A percentile compares a stretch with the other conserved stretches of the same genome.
These are phyloP conservation scores for Diplosoma virens DNA, from an alignment of 23 tunicate species.

Conservation along the genomic window DNA sequence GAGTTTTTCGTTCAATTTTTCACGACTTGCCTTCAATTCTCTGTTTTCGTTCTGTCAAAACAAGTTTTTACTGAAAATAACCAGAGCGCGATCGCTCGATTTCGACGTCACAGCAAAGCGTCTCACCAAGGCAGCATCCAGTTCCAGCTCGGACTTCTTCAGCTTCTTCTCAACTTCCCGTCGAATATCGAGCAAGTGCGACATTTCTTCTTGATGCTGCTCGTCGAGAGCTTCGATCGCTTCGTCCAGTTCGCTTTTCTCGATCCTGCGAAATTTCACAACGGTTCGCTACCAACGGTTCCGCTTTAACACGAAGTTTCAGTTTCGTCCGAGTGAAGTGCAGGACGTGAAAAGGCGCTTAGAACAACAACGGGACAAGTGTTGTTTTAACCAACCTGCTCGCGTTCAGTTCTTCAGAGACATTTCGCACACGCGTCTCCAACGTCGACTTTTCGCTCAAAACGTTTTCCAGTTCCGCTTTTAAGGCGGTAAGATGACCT, in stretches of 20 bases:
- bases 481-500: slow-evolving; percentile 21
- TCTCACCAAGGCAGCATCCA: background rate
- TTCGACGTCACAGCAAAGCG: background rate
- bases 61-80: no score
- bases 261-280: slow-evolving; percentile 33
- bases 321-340: no score
- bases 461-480: slow-evolving; percentile 37
- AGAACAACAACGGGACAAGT: background rate
- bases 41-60: background rate
- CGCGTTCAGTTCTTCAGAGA: slow-evolving; percentile 52
- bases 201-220: slow-evolving; percentile 84
- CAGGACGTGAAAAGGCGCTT: background rate
- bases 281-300: background rate
- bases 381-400: slow-evolving; percentile 54
- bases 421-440: slow-evolving; percentile 28
- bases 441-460: slow-evolving; percentile 44
- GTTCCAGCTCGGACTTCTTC: background rate
- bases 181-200: slow-evolving; percentile 47
- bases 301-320: background rate
- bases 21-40: background rate
- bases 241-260: slow-evolving; percentile 49
- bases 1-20: background rate
- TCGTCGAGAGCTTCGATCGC: slow-evolving; percentile 61
- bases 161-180: slow-evolving; percentile 31
- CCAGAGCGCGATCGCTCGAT: no score